These are phyloP conservation scores for Pterocles orientalis DNA, from an alignment of 2,113 vertebrate genomes.

Conservation along the genomic window DNA sequence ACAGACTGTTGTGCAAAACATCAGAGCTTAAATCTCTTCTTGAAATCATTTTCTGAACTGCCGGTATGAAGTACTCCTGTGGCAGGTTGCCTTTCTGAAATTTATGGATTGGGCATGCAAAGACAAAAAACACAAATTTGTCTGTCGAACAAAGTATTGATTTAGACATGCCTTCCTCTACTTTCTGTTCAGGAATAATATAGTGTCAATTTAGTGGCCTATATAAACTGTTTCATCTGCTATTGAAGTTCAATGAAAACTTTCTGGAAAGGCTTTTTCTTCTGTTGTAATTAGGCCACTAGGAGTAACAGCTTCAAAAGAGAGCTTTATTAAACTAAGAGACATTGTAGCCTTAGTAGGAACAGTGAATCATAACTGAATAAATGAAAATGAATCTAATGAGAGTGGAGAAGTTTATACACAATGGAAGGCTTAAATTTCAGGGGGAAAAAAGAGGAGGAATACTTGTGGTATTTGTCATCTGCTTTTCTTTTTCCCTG, in stretches of 20 bases:
- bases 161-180: background rate
- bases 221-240: background rate
- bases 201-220: background rate
- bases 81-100: background rate
- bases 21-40: background rate
- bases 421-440: background rate
- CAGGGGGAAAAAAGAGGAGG: background rate
- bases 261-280: background rate
- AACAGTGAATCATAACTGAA: background rate
- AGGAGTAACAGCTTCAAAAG: background rate
- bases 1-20: background rate
- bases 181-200: background rate
- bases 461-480: background rate
- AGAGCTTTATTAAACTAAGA: background rate
- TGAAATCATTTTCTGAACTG: background rate
- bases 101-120: background rate
- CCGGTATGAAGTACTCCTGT: background rate
- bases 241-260: background rate
- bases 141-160: background rate
- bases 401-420: background rate
- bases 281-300: background rate
- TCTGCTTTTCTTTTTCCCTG: background rate
- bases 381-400: background rate
- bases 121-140: background rate
- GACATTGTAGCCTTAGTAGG: background rate